Evolutionary conservation across 2,797 vertebrate genomes (phyloP), one percentile per base, ranked within the genome.

Genomic region (Taenioides sp.): DNA sequence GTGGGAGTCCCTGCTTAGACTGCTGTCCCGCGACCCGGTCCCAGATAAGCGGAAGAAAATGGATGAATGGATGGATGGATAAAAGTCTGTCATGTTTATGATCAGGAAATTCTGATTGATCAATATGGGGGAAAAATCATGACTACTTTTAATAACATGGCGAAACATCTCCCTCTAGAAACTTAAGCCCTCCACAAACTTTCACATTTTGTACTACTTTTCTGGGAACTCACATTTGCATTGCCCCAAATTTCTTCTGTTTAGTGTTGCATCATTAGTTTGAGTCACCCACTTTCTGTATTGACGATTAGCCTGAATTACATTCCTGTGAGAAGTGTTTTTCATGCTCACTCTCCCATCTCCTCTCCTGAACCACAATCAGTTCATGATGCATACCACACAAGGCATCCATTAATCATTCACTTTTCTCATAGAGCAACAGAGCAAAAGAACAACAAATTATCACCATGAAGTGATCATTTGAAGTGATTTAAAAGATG

Each of bases 381-480:
- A 47, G 40, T 65, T 65, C 63, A 65, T 50, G 23, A 47, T 23
- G 17, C 14, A 49, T 25, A 72, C 75, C 70, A 70, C 58, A 74
- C 67, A 80, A 82, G 75, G 73, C 6, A 2, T 7, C 1, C 20
- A 61, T 87, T 71, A 83, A 83, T 84, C 81, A 87, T 82, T 69
- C 81, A 70, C 60, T 28, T 11, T 34, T 63, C 64, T 34, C 72
- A 57, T 4, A 23, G 10, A 57, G 9, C 23, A 23, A 50, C 18
- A 47, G 37, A 43, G 58, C 20, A 47, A 66, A n/a, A 17, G 64
- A 67, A 75, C 75, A 75, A 76, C 68, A 76, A 59, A 63, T 59
- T 69, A 14, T 7, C 40, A 20, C 43, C 22, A 50, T 1, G 25
- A 27, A 27, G 25, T n/a, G n/a, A n/a, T n/a, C n/a, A n/a, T n/a